Evolutionary conservation across 2,113 vertebrate genomes (phyloP), one percentile per base, ranked within the genome.

Genomic region (Polyodon spathula): DNA sequence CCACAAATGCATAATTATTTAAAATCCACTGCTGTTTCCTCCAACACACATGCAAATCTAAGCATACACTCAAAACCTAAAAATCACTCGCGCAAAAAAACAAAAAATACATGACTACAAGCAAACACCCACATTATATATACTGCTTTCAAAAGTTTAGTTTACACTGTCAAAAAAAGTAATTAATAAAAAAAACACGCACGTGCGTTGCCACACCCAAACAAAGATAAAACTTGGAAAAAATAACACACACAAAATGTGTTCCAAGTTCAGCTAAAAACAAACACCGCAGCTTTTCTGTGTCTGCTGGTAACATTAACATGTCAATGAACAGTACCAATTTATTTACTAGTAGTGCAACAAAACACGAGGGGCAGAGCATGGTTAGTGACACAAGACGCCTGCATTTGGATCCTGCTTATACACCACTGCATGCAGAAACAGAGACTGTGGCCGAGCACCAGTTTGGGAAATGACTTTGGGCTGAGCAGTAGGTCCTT

Each of bases 281-380:
- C 43, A 53, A 48, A 10, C 8, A n/a, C n/a, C 54, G 38, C n/a
- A 16, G 11, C 6, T 37, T 48, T 42, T 37, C n/a, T 37, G 38
- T 50, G 42, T 42, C 64, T 42, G 39, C 52, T 51, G 16, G 57
- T 63, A 27, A 17, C 61, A 41, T 51, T 54, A 60, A 54, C 11
- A 48, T 15, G 50, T 56, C 8, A 16, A 60, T 41, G 60, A 56
- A 66, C 53, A 66, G 59, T 66, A 56, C 64, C 38, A 41, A 54
- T 54, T 66, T 50, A 44, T 64, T 55, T 37, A 58, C 57, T 56
- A 41, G 43, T 56, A 60, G 52, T 65, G 51, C 63, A 65, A 54
- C 41, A 37, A 61, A 52, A 60, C 54, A 40, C 40, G 27, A 59
- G 40, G 50, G 43, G 12, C 43, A 44, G 43, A 39, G 37, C 58